Conservation (phyloP, 2,888 invertebrate species). For the Hoplodrina blanda region DNA sequence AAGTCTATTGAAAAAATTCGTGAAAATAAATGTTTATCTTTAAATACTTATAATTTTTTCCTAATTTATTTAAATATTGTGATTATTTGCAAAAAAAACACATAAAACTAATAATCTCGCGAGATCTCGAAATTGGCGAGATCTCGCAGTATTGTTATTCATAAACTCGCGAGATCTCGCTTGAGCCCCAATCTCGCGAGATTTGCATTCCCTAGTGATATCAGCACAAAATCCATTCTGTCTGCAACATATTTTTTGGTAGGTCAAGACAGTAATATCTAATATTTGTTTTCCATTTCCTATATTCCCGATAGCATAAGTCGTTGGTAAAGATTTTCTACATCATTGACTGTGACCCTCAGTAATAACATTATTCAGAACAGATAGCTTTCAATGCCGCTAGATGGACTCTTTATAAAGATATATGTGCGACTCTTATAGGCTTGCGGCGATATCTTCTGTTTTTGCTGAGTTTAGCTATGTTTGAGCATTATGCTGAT, state of each 20-base stretch:
- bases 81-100: too few species aligned
- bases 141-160: too few species aligned
- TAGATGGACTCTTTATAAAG: slow-evolving; percentile 50
- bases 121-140: too few species aligned
- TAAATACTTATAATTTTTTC: too few species aligned
- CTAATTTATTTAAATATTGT: too few species aligned
- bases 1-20: too few species aligned
- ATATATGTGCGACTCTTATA: slow-evolving; percentile 36
- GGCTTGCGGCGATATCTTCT: slow-evolving; percentile 12
- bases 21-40: too few species aligned
- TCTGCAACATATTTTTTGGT: slow-evolving; percentile 28
- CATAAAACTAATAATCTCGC: too few species aligned
- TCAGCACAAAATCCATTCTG: slow-evolving; percentile 42
- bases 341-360: slow-evolving; percentile 78
- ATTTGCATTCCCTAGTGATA: too few species aligned
- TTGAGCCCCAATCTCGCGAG: too few species aligned
- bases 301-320: slow-evolving; percentile 65
- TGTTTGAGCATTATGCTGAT: not conserved
- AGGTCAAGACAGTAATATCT: slow-evolving; percentile 65
- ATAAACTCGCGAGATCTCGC: too few species aligned
- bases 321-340: slow-evolving; percentile 80
- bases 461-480: slow-evolving; percentile 18
- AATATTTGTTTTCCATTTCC: slow-evolving; percentile 76
- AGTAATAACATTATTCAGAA: slow-evolving; percentile 78
- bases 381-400: slow-evolving; percentile 60